Evolutionary conservation across 2,797 vertebrate species (phyloP).

Genomic region (Echeneis naucrates): DNA sequence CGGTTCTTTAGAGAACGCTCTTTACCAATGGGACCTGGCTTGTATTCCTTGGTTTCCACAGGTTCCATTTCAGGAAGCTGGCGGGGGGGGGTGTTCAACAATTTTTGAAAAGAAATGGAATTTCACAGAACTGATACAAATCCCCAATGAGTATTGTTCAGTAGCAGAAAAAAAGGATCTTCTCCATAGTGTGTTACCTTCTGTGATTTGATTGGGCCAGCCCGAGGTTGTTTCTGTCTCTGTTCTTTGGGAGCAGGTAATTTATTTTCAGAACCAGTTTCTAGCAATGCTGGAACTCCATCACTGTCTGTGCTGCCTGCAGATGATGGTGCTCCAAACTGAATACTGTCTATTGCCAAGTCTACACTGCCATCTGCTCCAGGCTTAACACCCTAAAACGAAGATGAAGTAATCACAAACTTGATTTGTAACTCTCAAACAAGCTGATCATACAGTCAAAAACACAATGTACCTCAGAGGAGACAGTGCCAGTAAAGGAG

Average conservation of each 20-base stretch:
- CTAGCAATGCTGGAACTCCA: constrained; percentile 88
- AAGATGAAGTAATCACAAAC: background rate
- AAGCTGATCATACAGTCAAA: background rate
- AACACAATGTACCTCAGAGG: constrained; percentile 88
- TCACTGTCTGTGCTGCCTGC: constrained; percentile 95
- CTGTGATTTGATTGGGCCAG: constrained; percentile 96
- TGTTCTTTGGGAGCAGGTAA: constrained; percentile 98
- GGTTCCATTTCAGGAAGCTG: constrained; percentile 95
- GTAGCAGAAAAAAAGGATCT: background rate
- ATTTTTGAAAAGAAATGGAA: background rate
- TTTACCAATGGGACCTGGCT: constrained; percentile 98
- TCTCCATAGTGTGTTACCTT: constrained; percentile 85
- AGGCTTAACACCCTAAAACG: constrained; percentile 86
- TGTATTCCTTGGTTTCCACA: constrained; percentile 96
- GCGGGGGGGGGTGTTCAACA: background rate
- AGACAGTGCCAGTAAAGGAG: constrained; percentile 90
- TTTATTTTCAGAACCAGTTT: constrained; percentile 89
- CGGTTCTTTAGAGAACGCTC: constrained; percentile 97
- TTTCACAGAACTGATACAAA: background rate
- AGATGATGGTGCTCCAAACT: constrained; percentile 97
- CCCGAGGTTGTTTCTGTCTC: constrained; percentile 95
- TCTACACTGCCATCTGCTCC: constrained; percentile 89
- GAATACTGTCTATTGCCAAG: constrained; percentile 94
- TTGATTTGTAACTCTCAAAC: background rate
- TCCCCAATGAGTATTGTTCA: background rate